Evolutionary conservation across 2,888 invertebrate genomes (phyloP).

Genomic region (Gymnosoma rotundatum): DNA sequence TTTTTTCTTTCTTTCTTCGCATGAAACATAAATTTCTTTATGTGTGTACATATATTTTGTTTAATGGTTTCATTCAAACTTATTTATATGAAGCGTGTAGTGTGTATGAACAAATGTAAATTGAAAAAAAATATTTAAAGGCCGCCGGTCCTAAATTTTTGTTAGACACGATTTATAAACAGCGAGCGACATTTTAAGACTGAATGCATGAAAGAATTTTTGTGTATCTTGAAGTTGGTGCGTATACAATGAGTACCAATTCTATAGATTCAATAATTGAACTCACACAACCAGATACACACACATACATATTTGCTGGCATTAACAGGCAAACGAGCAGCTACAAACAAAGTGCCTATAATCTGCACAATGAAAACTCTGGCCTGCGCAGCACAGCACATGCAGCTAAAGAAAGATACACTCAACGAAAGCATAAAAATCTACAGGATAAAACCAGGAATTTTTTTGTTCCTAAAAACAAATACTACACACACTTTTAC

Average conservation of each 20-base stretch:
- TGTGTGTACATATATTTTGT: slow-evolving; percentile 31
- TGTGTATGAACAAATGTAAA: slow-evolving; percentile 68
- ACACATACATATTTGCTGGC: background rate
- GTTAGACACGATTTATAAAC: slow-evolving; percentile 71
- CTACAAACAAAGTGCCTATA: slow-evolving; percentile 14
- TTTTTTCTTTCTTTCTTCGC: slow-evolving; percentile 20
- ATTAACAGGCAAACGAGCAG: slow-evolving; percentile 30
- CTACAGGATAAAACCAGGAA: slow-evolving; percentile 34
- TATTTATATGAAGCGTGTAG: slow-evolving; percentile 60
- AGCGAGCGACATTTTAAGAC: slow-evolving; percentile 78
- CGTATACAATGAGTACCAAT: slow-evolving; percentile 63
- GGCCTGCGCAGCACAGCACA: slow-evolving; percentile 59
- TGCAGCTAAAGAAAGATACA: slow-evolving; percentile 39
- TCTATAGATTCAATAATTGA: slow-evolving; percentile 55
- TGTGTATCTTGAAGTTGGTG: slow-evolving; percentile 73
- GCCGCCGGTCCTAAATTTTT: slow-evolving; percentile 70
- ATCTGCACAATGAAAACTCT: slow-evolving; percentile 71
- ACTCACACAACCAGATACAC: background rate
- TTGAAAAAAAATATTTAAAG: slow-evolving; percentile 58
- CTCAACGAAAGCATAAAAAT: slow-evolving; percentile 41
- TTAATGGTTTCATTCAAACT: slow-evolving; percentile 51
- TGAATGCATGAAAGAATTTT: slow-evolving; percentile 74
- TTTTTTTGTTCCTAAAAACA: slow-evolving; percentile 8
- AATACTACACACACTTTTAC: background rate
- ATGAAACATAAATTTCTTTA: slow-evolving; percentile 41